Base-by-base conservation (phyloP, 2,888 invertebrate genomes). In the Hedychridium roseum region DNA sequence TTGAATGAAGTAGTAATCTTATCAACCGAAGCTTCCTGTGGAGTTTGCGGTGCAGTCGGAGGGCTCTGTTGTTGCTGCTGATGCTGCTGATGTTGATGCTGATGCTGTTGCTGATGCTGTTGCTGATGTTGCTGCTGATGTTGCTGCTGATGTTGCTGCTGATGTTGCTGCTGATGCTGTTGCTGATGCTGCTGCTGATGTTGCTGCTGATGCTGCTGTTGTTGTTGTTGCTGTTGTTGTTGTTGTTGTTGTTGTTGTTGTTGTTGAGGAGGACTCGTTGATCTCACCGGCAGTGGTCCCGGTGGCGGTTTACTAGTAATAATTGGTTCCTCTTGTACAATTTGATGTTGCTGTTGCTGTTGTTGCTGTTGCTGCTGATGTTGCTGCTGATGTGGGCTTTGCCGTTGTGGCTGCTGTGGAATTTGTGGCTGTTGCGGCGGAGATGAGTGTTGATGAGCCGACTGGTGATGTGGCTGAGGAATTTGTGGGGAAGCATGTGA, bases 1-100 rank as follows among this genome's bases (percentile, higher is more conserved):
- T 90, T 89, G 54, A 89, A 81, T 31, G 86, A 82, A 55, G 83
- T 84, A 30, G 83, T 81, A 50, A 83, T 80, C 71, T 85, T 85
- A 36, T 86, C 86, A 16, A 83, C 72, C 16, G 74, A 69, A 7
- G 74, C 66, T 62, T 79, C 79, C 9, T 64, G 61, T 18, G 62
- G 54, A 45, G 64, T 62, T 27, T 60, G 64, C 44, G 52, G 57
- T 9, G 70, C 73, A n/a, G 66, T 63, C 20, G 64, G 56, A 16
- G 72, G 21, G 61, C 43, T 17, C 68, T 57, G 18, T 74, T 68
- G 40, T 71, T 69, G 54, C 48, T 64, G 53, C 37, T 67, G 21
- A 41, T 67, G 62, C 36, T 68, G 64, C 21, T 68, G 60, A 4
- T 66, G 66, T 41, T 61, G 65, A 14, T 47, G 75, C 12, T 73